Base-by-base conservation (phyloP, 1,140 invertebrate species). In the Heterodera carotae region DNA sequence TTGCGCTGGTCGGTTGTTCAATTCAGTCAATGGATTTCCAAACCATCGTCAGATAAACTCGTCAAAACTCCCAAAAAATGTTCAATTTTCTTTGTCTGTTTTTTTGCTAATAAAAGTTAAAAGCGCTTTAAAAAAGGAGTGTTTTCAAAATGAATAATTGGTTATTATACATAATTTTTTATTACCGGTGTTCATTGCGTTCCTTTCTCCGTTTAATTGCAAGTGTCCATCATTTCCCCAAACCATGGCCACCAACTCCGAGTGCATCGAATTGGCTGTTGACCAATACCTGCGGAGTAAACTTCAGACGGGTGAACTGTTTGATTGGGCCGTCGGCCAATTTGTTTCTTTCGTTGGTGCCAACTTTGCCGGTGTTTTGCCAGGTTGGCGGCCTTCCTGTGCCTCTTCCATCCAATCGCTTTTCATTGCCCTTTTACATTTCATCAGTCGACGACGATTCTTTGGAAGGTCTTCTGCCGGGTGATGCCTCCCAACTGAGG, bases 261-360 rank as follows among this genome's bases (percentile, higher is more conserved):
- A 62, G 7, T 25, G 15, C 10, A 29, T 29, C 25, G 62, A n/a
- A 27, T 66, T 66, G 29, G 62, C 31, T 66, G 62, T 34, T 66
- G 33, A 31, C 25, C 48, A 56, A 22, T 56, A 22, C 48, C 22
- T 29, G 18, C 43, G 48, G 48, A 71, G 59, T 22, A 53, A 71
- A 48, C 0, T 48, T 43, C 22, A 53, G 64, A 4, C 31, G 36
- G 33, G 56, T 29, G 56, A 77, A 64, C 60, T 77, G 34, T n/a
- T 78, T n/a, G 60, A 77, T 25, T 76, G 15, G 60, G 77, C 77
- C 18, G 18, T 78, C 22, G 25, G 53, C n/a, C 68, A 69, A 53
- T 56, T 78, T 29, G 25, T 69, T 53, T n/a, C 33, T 5, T 78
- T 78, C 79, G 77, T 78, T 69, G 70, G 56, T 34, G 77, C 77